These are phyloP conservation scores for Sphaerophoria taeniata DNA, from an alignment of 2,888 invertebrate species.

Conservation along the genomic window DNA sequence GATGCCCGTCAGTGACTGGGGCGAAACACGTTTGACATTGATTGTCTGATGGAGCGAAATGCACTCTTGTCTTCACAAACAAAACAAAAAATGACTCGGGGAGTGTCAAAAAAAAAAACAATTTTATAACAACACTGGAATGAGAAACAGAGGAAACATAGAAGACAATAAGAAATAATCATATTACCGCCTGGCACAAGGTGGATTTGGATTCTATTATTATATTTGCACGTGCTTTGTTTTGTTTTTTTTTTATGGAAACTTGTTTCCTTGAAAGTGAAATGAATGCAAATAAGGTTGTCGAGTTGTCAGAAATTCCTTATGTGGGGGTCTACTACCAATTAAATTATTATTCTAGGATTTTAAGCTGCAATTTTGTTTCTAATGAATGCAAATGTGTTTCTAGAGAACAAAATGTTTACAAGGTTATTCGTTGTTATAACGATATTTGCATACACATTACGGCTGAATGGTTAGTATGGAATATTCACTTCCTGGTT, in stretches of 20 bases:
- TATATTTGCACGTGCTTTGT: conserved; percentile 30
- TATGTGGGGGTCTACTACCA: no score
- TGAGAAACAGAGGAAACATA: not conserved
- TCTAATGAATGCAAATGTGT: not conserved
- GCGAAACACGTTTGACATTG: conserved; percentile 54
- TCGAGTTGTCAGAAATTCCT: not conserved
- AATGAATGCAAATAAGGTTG: conserved; percentile 44
- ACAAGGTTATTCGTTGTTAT: not conserved
- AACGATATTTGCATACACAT: not conserved
- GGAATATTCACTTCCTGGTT: not conserved
- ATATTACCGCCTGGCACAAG: not conserved
- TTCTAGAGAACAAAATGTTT: not conserved
- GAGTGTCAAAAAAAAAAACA: conserved; percentile 47
- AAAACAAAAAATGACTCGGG: not conserved
- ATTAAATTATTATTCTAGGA: not conserved
- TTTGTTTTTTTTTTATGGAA: conserved; percentile 1
- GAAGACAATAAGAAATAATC: not conserved
- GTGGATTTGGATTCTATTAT: conserved; percentile 7
- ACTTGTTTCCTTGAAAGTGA: conserved; percentile 53
- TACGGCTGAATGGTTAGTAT: no score
- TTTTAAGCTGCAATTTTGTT: conserved; percentile 5
- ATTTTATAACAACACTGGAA: not conserved
- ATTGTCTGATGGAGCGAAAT: conserved; percentile 50
- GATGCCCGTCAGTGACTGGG: conserved; percentile 37
- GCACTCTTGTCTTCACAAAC: conserved; percentile 40